Evolutionary conservation across 2,113 vertebrate genomes (phyloP).

Genomic region (Rhegmatorhina hoffmannsi): DNA sequence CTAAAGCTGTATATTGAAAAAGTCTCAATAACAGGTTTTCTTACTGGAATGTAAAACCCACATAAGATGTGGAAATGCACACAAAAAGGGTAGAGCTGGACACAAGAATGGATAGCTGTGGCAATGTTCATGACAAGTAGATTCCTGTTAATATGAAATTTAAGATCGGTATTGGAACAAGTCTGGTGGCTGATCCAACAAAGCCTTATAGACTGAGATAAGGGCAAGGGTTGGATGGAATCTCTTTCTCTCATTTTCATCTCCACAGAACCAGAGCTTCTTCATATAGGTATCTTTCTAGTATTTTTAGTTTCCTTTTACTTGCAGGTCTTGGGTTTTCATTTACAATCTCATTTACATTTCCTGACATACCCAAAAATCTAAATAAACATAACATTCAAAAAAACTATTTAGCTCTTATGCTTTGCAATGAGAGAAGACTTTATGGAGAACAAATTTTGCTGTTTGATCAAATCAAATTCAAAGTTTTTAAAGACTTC

Average conservation of each 20-base stretch:
- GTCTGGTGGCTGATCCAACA: background rate
- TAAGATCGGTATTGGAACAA: background rate
- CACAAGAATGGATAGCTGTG: background rate
- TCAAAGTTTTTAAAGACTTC: background rate
- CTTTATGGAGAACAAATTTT: background rate
- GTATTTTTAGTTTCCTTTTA: background rate
- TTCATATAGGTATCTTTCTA: constrained; percentile 12
- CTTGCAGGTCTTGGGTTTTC: background rate
- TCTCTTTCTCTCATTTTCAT: background rate
- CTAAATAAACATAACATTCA: background rate
- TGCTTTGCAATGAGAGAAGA: rapidly evolving
- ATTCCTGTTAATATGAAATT: background rate
- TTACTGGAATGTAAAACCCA: background rate
- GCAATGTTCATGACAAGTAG: background rate
- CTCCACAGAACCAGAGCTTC: background rate
- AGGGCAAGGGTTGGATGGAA: background rate
- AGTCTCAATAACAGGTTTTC: background rate
- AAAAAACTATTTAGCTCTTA: background rate
- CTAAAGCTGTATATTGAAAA: background rate
- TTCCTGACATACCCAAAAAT: background rate
- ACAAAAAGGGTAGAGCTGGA: background rate
- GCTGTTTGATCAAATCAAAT: background rate
- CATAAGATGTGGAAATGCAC: background rate
- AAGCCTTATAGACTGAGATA: background rate
- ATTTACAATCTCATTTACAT: background rate